Base-by-base conservation (phyloP, 1,140 invertebrate species). In the Lepidurus packardi region DNA sequence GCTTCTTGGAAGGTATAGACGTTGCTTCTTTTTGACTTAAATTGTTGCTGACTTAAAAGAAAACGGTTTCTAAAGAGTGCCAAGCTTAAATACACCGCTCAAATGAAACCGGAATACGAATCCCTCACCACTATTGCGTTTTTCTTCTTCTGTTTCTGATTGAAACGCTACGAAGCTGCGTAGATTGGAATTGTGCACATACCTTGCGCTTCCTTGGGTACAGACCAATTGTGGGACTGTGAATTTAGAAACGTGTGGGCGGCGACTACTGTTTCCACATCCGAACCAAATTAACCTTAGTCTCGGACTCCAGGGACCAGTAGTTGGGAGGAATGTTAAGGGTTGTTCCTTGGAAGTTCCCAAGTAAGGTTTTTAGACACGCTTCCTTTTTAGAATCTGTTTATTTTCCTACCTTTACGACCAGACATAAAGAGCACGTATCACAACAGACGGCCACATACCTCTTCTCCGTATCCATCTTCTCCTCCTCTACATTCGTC, bases 401-500 rank as follows among this genome's bases (percentile, higher is more conserved):
- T 65, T 65, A 65, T 65, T 65, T 65, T 13, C 21, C n/a, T 65
- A 65, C 1, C 21, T n/a, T 9, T 65, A 65, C 53, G 21, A 65
- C 53, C 13, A 65, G 53, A 65, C 53, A 65, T 21, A 65, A 65
- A 65, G 53, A 65, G 53, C 53, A 65, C 53, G 53, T 65, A 65
- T 65, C 53, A 21, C 53, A 65, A 21, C 53, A 65, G 53, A 65
- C 53, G 53, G 53, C 53, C 53, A 65, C 53, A 65, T 21, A 65
- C 53, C 21, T 65, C 53, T 65, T 65, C 21, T 65, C 53, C 21
- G 53, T 16, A 16, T 4, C 13, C 53, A 16, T 65, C 21, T 65
- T 16, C 53, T 65, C 53, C 47, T 65, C 47, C 53, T 9, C 53
- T 65, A 65, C 53, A 13, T 65, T 65, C 53, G 16, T 13, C 53